Evolutionary conservation across 2,113 vertebrate genomes (phyloP).

Genomic region (Leptosomus discolor): DNA sequence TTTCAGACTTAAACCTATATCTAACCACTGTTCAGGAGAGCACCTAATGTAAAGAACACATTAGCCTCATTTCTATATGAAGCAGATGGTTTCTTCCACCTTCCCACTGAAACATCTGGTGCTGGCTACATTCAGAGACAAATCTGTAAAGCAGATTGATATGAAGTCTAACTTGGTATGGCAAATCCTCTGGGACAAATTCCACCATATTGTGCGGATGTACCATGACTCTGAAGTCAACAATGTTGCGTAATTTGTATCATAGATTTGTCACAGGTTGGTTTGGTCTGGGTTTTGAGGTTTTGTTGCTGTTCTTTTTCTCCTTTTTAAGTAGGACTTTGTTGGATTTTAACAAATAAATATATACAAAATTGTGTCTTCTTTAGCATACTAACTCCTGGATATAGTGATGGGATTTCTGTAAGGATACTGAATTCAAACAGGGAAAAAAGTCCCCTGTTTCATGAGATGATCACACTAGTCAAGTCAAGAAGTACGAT

Average conservation of each 20-base stretch:
- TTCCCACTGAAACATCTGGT: conserved; percentile 18
- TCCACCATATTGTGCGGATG: not conserved
- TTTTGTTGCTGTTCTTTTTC: not conserved
- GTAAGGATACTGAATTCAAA: not conserved
- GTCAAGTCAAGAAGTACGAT: not conserved
- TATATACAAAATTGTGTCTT: not conserved
- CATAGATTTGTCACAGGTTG: not conserved
- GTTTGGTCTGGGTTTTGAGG: not conserved
- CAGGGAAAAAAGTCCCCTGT: not conserved
- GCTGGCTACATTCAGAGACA: not conserved
- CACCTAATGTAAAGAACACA: not conserved
- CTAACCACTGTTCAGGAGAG: not conserved
- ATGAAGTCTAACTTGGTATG: not conserved
- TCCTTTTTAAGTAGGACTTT: not conserved
- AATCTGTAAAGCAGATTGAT: not conserved
- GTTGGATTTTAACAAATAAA: not conserved
- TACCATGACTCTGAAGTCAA: not conserved
- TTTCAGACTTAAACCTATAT: not conserved
- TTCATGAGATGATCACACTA: not conserved
- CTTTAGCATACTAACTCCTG: not conserved
- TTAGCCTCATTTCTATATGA: not conserved
- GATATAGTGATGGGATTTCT: not conserved
- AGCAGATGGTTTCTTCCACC: not conserved
- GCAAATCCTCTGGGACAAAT: not conserved
- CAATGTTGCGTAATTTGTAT: not conserved